Evolutionary conservation across 2,888 invertebrate genomes (phyloP), one percentile per base, ranked within the genome.

Genomic region (Mesodorylaimus sp.): DNA sequence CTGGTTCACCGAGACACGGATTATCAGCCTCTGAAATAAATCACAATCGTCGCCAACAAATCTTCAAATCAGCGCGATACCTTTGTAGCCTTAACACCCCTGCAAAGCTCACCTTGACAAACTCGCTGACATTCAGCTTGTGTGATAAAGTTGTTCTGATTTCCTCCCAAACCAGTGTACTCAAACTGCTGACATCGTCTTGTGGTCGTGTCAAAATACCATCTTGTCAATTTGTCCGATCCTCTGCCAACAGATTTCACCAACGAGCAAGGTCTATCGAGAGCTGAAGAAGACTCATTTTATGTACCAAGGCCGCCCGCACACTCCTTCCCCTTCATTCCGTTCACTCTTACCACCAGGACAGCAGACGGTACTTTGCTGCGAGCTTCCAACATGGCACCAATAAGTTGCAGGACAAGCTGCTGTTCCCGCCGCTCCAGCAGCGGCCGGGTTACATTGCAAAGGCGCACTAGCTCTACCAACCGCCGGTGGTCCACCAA

Each of bases 181-280:
- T 51, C 53, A 52, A 62, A 62, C 23, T 55, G 56, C 21, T 53
- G 50, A 50, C 62, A 62, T 28, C 58, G 57, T 10, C 58, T 52
- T 5, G 43, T 42, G 23, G 49, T 45, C 13, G 56, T 52, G 38
- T 63, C 60, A 52, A 61, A 62, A 50, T 59, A 60, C 53, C 53
- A 53, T 25, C 53, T 21, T n/a, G 32, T 3, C n/a, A 51, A 24
- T n/a, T n/a, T 29, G 25, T 16, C 29, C 2, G 27, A 21, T 3
- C 53, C 53, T 3, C 16, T 16, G 13, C 53, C 53, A 26, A 28
- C 21, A 2, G 49, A 43, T 21, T 42, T 23, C 1, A 41, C 36
- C 7, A 47, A 7, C 1, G 28, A 43, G 47, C 53, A 53, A 24
- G 50, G 45, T n/a, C 52, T 46, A 1, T 13, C 19, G 10, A 36